Base-by-base conservation (phyloP, 1,140 invertebrate species). In the Scaptodrosophila lebanonensis region DNA sequence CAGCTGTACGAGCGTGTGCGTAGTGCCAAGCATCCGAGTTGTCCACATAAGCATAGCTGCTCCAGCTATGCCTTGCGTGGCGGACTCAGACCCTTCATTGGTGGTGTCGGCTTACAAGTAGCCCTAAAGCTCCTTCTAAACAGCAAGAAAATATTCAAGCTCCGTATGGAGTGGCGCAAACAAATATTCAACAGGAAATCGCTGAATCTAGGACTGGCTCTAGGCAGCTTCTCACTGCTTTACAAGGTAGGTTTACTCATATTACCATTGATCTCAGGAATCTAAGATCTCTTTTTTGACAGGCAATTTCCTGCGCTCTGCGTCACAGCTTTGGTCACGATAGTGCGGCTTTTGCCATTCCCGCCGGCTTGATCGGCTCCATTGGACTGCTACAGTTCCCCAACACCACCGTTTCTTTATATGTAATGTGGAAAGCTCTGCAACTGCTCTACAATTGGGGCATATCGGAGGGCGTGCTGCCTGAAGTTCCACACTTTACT, bases 361-460 rank as follows among this genome's bases (percentile, higher is more conserved):
- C 91, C 29, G 91, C 92, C 48, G 91, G 90, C 29, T 67, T 92
- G 47, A 33, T 92, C 20, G 91, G 91, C 2, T 91, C 91, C 30
- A 70, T 90, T 16, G 87, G 90, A 8, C 91, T 92, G 84, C 82
- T 86, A 9, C 88, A 90, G 39, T 93, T 91, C 86, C 90, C 90
- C 30, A 91, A 91, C 66, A 91, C 89, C 29, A 92, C 91, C 1
- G 87, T 93, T 56, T 89, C 92, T 29, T 84, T 92, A 1, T 93
- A 93, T 75, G 88, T 92, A 8, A 89, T 92, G 88, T 93, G 92
- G 91, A 93, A 93, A 85, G 86, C 89, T 15, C 82, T 92, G 38
- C 75, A 92, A 89, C 84, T 92, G 9, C 70, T 91, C 1, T 93
- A 92, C 86, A 90, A 89, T 49, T 87, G 89, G 50, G 91, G 90